Evolutionary conservation across 2,113 vertebrate genomes (phyloP).

Genomic region (Saguinus midas): DNA sequence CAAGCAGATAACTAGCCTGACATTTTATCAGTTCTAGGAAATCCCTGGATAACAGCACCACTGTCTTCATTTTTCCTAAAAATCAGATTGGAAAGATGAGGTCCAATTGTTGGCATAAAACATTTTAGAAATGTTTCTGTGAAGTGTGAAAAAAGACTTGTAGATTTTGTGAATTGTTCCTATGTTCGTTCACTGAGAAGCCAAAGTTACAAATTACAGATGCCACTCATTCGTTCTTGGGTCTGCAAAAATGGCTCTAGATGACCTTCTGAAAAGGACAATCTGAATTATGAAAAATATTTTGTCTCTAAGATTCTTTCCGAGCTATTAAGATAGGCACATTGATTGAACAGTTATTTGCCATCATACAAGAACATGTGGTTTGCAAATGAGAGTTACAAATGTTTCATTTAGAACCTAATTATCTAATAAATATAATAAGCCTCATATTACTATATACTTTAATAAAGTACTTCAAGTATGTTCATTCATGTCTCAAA

Average conservation of each 20-base stretch:
- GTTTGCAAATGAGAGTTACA: neutral
- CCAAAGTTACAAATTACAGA: neutral
- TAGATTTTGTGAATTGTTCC: neutral
- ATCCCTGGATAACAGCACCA: neutral
- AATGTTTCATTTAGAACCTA: neutral
- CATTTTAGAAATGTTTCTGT: neutral
- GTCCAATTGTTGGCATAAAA: neutral
- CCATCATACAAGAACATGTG: neutral
- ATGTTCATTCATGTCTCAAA: neutral
- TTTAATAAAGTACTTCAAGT: neutral
- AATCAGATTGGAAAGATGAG: neutral
- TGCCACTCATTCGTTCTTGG: neutral
- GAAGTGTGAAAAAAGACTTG: neutral
- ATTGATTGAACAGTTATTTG: neutral
- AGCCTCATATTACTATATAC: neutral
- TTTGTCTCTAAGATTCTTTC: neutral
- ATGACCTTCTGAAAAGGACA: neutral
- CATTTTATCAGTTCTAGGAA: neutral
- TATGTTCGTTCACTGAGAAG: neutral
- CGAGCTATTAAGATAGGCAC: neutral
- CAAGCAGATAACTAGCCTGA: neutral
- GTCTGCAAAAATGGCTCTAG: neutral
- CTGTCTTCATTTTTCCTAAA: neutral
- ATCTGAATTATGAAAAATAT: slow-evolving; percentile 21
- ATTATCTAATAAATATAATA: neutral